These are phyloP conservation scores for Caenorhabditis latens DNA, from an alignment of 1,140 invertebrate species.

Conservation along the genomic window DNA sequence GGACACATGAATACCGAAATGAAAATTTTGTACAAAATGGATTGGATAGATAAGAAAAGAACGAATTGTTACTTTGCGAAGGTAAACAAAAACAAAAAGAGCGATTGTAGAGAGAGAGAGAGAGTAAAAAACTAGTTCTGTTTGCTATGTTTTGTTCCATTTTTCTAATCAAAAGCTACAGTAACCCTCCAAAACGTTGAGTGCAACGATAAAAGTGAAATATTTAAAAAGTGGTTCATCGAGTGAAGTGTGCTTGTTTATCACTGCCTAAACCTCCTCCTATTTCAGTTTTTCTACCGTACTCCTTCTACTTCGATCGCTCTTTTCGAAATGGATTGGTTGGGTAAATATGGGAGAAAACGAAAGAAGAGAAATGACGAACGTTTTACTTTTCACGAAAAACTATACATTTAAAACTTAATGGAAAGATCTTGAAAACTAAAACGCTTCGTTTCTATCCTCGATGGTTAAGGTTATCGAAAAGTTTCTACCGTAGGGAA, in stretches of 20 bases:
- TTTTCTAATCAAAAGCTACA: neutral
- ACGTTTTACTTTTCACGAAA: conserved; percentile 3
- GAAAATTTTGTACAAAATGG: too few relatives aligned
- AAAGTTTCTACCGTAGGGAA: neutral
- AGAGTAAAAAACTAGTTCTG: neutral
- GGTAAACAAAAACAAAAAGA: neutral
- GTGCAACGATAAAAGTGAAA: neutral
- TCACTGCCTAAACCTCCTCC: conserved; percentile 26
- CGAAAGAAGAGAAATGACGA: neutral
- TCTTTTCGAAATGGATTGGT: conserved; percentile 38
- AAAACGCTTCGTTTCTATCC: neutral
- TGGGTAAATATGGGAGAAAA: conserved; percentile 34
- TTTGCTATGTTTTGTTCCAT: neutral
- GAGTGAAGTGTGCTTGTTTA: conserved; percentile 47
- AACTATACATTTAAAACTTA: neutral
- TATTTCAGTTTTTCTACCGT: conserved; percentile 50
- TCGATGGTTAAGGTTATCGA: neutral
- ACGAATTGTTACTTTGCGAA: too few relatives aligned
- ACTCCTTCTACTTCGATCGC: conserved; percentile 23
- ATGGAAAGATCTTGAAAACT: neutral
- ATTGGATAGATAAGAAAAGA: too few relatives aligned
- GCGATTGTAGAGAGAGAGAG: neutral
- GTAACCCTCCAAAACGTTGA: neutral
- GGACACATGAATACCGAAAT: too few relatives aligned
- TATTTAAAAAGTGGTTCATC: conserved; percentile 35